Evolutionary conservation across 2,888 invertebrate species (phyloP).

Genomic region (Dynastes maya): DNA sequence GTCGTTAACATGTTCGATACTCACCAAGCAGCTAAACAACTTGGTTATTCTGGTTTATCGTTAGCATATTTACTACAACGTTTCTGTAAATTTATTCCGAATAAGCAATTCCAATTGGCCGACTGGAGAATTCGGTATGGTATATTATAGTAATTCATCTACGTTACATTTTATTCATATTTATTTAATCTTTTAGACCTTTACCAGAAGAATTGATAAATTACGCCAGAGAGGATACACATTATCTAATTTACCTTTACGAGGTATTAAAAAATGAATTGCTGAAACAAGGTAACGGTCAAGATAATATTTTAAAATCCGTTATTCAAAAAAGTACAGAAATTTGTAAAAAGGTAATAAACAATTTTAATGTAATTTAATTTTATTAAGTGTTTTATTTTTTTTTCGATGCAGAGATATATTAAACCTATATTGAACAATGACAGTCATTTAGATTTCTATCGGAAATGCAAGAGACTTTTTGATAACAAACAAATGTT

Average conservation of each 20-base stretch:
- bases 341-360: constrained; percentile 78
- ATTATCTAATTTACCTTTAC: constrained; percentile 93
- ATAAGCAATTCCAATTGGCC: constrained; percentile 94
- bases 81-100: constrained; percentile 85
- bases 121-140: constrained; percentile 91
- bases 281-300: constrained; percentile 76
- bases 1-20: constrained; percentile 98
- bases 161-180: no score
- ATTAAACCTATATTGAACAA: constrained; percentile 82
- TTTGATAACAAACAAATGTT: constrained; percentile 90
- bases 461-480: constrained; percentile 82
- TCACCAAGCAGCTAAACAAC: constrained; percentile 85
- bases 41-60: constrained; percentile 82
- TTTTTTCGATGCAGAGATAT: constrained; percentile 76
- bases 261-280: constrained; percentile 85
- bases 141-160: no score
- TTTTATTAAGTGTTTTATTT: neutral
- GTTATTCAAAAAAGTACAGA: constrained; percentile 84
- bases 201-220: constrained; percentile 84
- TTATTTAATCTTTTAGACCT: constrained; percentile 74
- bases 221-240: constrained; percentile 96
- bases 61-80: constrained; percentile 84
- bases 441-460: constrained; percentile 83
- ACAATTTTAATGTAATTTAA: no score
- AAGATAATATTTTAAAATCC: constrained; percentile 76